Evolutionary conservation across 2,113 vertebrate genomes (phyloP).

Genomic region (Columbina picui): DNA sequence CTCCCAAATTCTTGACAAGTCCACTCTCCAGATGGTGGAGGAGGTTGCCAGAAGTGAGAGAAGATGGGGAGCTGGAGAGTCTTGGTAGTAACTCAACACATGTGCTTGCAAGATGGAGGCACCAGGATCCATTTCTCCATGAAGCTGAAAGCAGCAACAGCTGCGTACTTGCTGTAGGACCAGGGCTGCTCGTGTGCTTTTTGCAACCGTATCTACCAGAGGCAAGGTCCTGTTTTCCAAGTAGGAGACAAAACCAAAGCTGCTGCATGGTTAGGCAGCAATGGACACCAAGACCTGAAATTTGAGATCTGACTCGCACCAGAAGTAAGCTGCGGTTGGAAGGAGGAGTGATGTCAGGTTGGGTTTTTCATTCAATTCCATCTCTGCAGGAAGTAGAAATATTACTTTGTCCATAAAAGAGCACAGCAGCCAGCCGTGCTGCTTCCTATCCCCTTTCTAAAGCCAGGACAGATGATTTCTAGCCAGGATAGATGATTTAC

Average conservation of each 20-base stretch:
- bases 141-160: background rate
- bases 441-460: background rate
- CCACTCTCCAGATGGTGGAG: background rate
- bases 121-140: background rate
- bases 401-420: background rate
- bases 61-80: background rate
- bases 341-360: background rate
- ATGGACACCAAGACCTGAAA: background rate
- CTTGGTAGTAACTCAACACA: background rate
- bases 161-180: background rate
- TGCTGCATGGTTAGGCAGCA: background rate
- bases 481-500: slow-evolving; percentile 24
- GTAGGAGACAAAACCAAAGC: background rate
- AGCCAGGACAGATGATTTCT: background rate
- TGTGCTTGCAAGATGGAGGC: background rate
- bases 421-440: background rate
- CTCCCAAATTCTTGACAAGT: background rate
- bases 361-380: background rate
- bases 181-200: background rate
- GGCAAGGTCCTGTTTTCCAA: background rate
- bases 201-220: background rate
- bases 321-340: background rate
- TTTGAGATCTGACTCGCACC: background rate
- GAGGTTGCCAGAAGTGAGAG: background rate
- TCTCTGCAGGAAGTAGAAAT: background rate